Conservation (phyloP, 2,113 vertebrate species). For the Anarrhichthys ocellatus region DNA sequence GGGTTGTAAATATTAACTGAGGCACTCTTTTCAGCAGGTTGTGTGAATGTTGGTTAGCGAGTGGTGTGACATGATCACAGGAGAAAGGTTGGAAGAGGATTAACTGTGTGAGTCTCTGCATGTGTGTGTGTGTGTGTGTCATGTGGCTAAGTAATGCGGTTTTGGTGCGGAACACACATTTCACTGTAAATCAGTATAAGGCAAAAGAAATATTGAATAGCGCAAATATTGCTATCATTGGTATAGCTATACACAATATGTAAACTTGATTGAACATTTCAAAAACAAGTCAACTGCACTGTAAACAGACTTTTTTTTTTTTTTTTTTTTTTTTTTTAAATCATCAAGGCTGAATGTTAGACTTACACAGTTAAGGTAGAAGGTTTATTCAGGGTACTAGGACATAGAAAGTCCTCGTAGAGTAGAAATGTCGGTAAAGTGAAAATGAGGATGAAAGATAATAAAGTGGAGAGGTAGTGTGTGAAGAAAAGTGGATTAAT, state of each 20-base stretch:
- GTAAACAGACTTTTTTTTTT: not conserved
- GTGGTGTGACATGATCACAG: slow-evolving; percentile 36
- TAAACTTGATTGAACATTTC: not conserved
- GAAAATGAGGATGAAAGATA: slow-evolving; percentile 36
- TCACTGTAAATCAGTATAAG: not conserved
- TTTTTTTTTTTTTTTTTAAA: not conserved
- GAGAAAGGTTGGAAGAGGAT: slow-evolving; percentile 25
- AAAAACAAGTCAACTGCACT: not conserved
- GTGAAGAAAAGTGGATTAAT: slow-evolving; percentile 60
- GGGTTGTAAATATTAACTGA: slow-evolving; percentile 67
- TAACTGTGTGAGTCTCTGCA: slow-evolving; percentile 7
- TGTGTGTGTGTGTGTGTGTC: not conserved
- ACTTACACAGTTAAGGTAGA: slow-evolving; percentile 21
- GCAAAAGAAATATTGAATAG: not conserved
- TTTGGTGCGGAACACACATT: slow-evolving; percentile 3
- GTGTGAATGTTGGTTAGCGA: slow-evolving; percentile 58
- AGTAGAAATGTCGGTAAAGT: slow-evolving; percentile 24
- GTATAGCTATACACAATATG: not conserved
- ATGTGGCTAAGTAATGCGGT: not conserved
- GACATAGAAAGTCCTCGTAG: not conserved
- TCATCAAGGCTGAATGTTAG: not conserved
- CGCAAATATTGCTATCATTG: not conserved
- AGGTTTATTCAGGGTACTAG: slow-evolving; percentile 6
- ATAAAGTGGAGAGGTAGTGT: slow-evolving; percentile 19
- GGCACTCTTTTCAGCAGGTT: slow-evolving; percentile 36